These are phyloP conservation scores for Numenius arquata DNA, from an alignment of 2,113 vertebrate species.

Conservation along the genomic window DNA sequence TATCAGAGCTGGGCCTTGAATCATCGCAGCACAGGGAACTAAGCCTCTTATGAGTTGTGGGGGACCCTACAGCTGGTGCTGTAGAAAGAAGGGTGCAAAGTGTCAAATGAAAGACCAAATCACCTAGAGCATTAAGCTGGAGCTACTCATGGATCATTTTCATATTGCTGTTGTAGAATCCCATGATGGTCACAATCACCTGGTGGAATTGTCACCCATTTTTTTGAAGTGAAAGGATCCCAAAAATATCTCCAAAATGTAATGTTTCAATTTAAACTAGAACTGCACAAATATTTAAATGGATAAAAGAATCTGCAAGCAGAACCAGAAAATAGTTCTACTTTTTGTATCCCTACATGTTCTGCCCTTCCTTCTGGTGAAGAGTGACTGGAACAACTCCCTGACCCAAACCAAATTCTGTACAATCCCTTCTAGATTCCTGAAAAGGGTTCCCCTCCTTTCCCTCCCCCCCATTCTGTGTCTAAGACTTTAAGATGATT, in stretches of 20 bases:
- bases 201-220: not conserved
- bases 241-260: not conserved
- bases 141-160: not conserved
- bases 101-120: not conserved
- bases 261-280: not conserved
- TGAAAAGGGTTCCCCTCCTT: not conserved
- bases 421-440: not conserved
- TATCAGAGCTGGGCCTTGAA: not conserved
- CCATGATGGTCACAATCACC: not conserved
- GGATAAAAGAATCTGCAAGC: not conserved
- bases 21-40: not conserved
- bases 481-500: not conserved
- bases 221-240: not conserved
- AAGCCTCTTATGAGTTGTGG: not conserved
- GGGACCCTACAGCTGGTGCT: accelerated
- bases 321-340: not conserved
- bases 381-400: not conserved
- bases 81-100: not conserved
- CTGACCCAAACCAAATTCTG: not conserved
- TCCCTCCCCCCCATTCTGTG: not conserved
- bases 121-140: not conserved
- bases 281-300: not conserved
- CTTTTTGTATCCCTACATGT: not conserved
- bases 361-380: not conserved
- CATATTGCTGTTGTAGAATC: not conserved